phyloP scores from a whole-genome alignment of 2,797 vertebrate species.

The Pteropus rufus region DNA sequence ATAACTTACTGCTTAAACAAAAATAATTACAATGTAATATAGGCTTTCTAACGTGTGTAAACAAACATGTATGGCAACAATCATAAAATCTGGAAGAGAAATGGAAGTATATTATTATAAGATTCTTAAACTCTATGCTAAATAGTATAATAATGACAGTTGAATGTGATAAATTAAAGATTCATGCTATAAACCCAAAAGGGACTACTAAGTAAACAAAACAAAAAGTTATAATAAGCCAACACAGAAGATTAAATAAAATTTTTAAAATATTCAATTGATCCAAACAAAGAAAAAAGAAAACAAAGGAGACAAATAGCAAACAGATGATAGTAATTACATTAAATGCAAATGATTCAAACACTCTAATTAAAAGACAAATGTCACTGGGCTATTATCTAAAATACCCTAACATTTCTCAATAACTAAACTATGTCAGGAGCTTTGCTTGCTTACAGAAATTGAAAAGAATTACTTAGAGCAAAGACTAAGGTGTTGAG shows the following conservation, averaged over 20 bases:
- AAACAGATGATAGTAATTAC: not conserved
- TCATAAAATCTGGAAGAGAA: not conserved
- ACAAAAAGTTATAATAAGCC: not conserved
- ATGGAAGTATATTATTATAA: not conserved
- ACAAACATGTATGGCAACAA: not conserved
- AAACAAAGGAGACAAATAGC: not conserved
- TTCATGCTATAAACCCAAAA: not conserved
- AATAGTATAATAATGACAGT: not conserved
- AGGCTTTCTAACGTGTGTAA: not conserved
- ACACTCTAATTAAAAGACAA: not conserved
- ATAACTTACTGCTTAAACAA: not conserved
- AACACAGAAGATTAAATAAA: not conserved
- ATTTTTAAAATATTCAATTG: not conserved
- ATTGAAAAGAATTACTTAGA: not conserved
- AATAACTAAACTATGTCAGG: not conserved
- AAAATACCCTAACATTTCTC: not conserved
- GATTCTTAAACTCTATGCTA: not conserved
- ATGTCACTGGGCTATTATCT: not conserved
- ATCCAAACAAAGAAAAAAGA: not conserved
- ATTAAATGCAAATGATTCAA: not conserved
- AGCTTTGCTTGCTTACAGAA: not conserved
- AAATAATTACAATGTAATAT: not conserved
- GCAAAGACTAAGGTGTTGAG: not conserved
- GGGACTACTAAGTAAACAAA: not conserved
- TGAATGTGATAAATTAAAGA: not conserved